A percentile compares a stretch with the other conserved stretches of the same genome.
Evolutionary conservation across 2,888 invertebrate genomes (phyloP).

Genomic region (Aphodius granarius): DNA sequence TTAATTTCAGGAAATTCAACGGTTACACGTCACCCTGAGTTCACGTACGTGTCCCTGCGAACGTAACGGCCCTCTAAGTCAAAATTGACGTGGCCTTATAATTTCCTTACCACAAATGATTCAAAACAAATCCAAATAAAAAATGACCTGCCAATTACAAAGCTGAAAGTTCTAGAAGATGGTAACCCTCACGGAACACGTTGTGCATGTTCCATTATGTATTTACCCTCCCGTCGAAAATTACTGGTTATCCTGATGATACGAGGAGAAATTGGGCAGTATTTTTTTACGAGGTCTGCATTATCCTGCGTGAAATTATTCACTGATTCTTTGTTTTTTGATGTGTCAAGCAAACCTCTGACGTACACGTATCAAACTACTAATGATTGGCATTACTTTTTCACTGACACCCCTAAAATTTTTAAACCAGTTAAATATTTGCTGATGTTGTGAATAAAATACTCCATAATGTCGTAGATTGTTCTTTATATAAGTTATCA

Average conservation of each 20-base stretch:
- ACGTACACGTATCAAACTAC: not conserved
- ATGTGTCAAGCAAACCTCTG: not conserved
- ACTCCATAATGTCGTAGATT: not conserved
- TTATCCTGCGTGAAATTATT: not conserved
- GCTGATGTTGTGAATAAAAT: not conserved
- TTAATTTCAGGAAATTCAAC: conserved; percentile 24
- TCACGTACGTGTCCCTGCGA: not conserved
- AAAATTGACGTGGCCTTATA: not conserved
- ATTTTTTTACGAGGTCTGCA: not conserved
- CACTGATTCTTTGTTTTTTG: not conserved
- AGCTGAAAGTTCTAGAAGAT: not conserved
- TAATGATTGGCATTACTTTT: not conserved
- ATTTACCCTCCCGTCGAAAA: not conserved
- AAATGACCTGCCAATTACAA: not conserved
- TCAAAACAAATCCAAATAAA: not conserved
- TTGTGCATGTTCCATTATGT: not conserved
- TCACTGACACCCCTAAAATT: not conserved
- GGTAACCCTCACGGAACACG: not conserved
- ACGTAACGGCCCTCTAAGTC: not conserved
- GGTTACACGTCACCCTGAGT: conserved; percentile 15
- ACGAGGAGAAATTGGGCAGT: not conserved
- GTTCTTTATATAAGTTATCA: too few relatives aligned
- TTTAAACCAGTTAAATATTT: not conserved
- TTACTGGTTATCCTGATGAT: not conserved
- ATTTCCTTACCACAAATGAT: not conserved